Base-by-base conservation (phyloP, 2,113 vertebrate genomes). In the Calyptomena viridis region DNA sequence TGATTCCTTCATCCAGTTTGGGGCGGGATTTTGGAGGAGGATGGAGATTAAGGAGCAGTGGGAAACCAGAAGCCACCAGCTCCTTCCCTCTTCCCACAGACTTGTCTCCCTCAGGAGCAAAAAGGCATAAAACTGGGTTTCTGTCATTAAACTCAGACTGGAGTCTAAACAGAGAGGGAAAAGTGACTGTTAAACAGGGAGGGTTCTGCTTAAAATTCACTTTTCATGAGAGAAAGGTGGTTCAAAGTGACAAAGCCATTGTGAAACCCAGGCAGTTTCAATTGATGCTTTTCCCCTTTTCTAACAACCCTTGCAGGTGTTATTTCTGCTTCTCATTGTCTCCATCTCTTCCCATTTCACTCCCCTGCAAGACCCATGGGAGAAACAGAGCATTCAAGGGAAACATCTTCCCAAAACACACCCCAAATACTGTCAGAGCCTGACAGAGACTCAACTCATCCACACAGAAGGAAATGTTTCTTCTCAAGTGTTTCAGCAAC, bases 161-260 rank as follows among this genome's bases (percentile, higher is more conserved):
- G 15, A 89, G 87, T 91, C 84, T 88, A 87, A 95, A 97, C 88
- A 85, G 40, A 88, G 37, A 66, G n/a, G 19, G 20, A 4, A 19
- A 81, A 69, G n/a, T 6, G 15, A 27, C 49, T 92, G 67, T 39
- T 14, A 16, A 83, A 66, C 4, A 8, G n/a, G 37, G 19, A n/a
- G 76, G 74, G 71, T 66, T 24, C 63, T 68, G 9, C 37, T 66
- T 58, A 10, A 14, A 68, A 93, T 68, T 67, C 74, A 55, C 35
- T 85, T 58, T 74, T 85, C 18, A 6, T 40, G 59, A 68, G 5
- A 44, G 28, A 74, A 13, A 3, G 0, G 0, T 0, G 0, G 44
- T 12, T 66, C 14, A 31, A 67, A 84, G 35, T 67, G 76, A 90
- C 86, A 92, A 59, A 92, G 39, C n/a, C 17, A 5, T 5, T n/a